phyloP scores from a whole-genome alignment of 1,140 invertebrate species.

The Cataglyphis hispanica region DNA sequence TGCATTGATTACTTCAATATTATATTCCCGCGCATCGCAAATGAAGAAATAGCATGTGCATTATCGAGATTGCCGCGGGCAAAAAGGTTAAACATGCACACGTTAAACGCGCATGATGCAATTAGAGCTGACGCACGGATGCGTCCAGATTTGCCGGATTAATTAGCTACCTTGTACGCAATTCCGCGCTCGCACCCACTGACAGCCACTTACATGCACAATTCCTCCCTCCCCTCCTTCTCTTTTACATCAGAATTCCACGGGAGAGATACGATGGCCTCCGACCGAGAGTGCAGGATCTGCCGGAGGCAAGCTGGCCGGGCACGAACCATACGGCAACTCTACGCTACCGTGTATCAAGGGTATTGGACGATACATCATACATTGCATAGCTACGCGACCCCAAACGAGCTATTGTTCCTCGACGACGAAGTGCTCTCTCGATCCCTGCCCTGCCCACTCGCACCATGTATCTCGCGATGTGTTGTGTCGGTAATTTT shows the following conservation, averaged over 20 bases:
- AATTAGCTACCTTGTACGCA: constrained; percentile 68
- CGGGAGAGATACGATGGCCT: constrained; percentile 32
- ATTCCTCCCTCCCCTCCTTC: too few relatives aligned
- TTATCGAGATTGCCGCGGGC: background rate
- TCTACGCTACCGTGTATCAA: constrained; percentile 66
- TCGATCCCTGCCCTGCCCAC: background rate
- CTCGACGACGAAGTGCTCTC: constrained; percentile 71
- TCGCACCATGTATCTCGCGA: constrained; percentile 65
- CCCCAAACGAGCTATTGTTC: constrained; percentile 77
- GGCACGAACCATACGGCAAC: constrained; percentile 53
- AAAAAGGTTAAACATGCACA: background rate
- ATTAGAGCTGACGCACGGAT: background rate
- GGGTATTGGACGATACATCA: constrained; percentile 76
- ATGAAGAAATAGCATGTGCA: background rate
- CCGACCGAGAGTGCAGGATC: constrained; percentile 16
- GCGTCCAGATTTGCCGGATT: constrained; percentile 61
- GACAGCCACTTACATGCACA: constrained; percentile 40
- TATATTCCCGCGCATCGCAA: background rate
- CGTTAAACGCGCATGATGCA: background rate
- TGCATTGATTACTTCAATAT: background rate
- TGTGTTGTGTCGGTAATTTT: constrained; percentile 71
- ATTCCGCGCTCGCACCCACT: constrained; percentile 59
- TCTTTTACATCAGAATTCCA: constrained; percentile 27
- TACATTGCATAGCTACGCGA: constrained; percentile 75
- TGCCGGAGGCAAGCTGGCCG: constrained; percentile 6